Evolutionary conservation across 2,113 vertebrate species (phyloP).

Genomic region (Bubo scandiacus): DNA sequence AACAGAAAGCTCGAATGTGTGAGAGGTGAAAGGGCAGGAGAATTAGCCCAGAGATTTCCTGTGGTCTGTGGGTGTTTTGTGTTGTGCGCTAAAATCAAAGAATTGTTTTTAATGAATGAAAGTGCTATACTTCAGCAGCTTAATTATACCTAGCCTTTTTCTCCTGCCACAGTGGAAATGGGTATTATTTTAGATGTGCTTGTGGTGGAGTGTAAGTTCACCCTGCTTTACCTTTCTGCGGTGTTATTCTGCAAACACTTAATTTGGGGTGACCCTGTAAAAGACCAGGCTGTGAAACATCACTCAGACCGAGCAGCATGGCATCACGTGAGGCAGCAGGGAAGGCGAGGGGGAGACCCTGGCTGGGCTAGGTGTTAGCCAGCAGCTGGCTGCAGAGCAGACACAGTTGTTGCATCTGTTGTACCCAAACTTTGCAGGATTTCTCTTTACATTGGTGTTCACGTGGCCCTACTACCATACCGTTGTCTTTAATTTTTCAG

Average conservation of each 20-base stretch:
- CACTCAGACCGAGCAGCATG: accelerated
- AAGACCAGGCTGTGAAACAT: neutral
- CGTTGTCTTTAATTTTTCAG: accelerated
- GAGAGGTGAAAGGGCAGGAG: conserved; percentile 82
- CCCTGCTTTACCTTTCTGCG: neutral
- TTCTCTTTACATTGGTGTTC: neutral
- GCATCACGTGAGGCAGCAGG: accelerated
- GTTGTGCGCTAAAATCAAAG: conserved; percentile 68
- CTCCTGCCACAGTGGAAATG: conserved; percentile 7
- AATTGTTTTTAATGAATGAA: conserved; percentile 74
- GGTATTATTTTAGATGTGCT: neutral
- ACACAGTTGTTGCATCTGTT: neutral
- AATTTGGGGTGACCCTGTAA: accelerated
- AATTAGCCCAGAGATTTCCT: conserved; percentile 80
- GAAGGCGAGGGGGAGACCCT: accelerated
- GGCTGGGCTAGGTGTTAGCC: neutral
- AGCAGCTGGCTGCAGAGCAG: neutral
- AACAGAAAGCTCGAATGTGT: conserved; percentile 79
- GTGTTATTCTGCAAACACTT: neutral
- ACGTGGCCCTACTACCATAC: accelerated
- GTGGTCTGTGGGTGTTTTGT: conserved; percentile 77
- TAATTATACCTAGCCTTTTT: conserved; percentile 64
- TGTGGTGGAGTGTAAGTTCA: neutral
- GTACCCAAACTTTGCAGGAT: neutral
- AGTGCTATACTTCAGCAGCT: conserved; percentile 62